These are phyloP conservation scores for Ctenoplectra terminalis DNA, from an alignment of 1,140 invertebrate genomes.

Conservation along the genomic window DNA sequence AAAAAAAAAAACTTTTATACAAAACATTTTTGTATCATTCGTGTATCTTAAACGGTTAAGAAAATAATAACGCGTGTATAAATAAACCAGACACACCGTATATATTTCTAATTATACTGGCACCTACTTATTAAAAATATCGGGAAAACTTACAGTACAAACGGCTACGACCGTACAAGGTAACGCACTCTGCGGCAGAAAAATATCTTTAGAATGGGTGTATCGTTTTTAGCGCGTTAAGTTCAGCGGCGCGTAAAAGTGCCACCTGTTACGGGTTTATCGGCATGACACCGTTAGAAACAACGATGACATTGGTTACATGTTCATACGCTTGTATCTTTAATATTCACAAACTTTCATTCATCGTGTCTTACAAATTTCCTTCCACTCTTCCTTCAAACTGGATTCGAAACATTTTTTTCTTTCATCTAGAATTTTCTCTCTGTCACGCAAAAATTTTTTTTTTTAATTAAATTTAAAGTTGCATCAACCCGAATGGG, in stretches of 20 bases:
- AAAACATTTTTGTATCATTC: no score
- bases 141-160: neutral
- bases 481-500: no score
- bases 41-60: no score
- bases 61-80: no score
- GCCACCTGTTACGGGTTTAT: slow-evolving; percentile 27
- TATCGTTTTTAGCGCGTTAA: slow-evolving; percentile 19
- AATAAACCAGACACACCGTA: no score
- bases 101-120: no score
- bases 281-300: slow-evolving; percentile 8
- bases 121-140: neutral
- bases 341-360: neutral
- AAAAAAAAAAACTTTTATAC: no score
- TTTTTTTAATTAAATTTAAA: no score
- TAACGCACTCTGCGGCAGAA: neutral
- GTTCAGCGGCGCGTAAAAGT: neutral
- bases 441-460: no score
- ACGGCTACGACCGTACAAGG: neutral
- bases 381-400: no score
- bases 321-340: neutral
- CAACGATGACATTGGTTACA: neutral
- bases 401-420: neutral
- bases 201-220: slow-evolving; percentile 6
- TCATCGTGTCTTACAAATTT: neutral
- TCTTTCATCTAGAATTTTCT: no score